Evolutionary conservation across 2,797 vertebrate species (phyloP).

Genomic region (Lepus townsendii): DNA sequence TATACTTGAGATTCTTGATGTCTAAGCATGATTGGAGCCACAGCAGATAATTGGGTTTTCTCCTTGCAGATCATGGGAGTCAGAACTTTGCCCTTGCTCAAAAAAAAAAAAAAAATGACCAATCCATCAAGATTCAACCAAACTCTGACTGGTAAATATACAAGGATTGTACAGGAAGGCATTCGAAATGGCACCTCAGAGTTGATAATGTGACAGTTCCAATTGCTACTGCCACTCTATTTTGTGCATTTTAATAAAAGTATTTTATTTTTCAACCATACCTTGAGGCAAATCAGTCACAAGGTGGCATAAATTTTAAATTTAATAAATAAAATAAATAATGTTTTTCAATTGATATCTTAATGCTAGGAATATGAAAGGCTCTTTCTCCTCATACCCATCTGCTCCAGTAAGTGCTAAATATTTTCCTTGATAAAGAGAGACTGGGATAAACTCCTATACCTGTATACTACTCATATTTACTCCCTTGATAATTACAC

Average conservation of each 20-base stretch:
- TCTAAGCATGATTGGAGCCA: background rate
- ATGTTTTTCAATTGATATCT: conserved; percentile 14
- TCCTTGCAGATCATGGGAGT: background rate
- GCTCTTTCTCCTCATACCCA: background rate
- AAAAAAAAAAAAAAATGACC: background rate
- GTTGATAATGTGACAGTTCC: conserved; percentile 46
- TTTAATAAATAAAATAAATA: conserved; percentile 69
- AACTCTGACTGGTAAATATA: background rate
- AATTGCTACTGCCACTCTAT: background rate
- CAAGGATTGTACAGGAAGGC: background rate
- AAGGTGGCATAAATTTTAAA: conserved; percentile 39
- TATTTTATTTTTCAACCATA: conserved; percentile 57
- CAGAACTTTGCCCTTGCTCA: background rate
- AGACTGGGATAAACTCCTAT: background rate
- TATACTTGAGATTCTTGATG: background rate
- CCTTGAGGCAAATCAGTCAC: conserved; percentile 33
- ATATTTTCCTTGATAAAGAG: background rate
- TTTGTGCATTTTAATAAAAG: conserved; percentile 60
- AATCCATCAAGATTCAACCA: conserved; percentile 36
- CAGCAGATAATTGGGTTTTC: conserved; percentile 58
- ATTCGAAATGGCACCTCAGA: conserved; percentile 53
- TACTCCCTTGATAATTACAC: background rate
- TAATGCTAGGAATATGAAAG: conserved; percentile 11
- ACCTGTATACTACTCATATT: background rate
- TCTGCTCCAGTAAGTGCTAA: background rate